Percentiles rank a stretch among this genome's conserved stretches.
Evolutionary conservation across 2,888 invertebrate genomes (phyloP).

Genomic region (Phymatocera aterrima): DNA sequence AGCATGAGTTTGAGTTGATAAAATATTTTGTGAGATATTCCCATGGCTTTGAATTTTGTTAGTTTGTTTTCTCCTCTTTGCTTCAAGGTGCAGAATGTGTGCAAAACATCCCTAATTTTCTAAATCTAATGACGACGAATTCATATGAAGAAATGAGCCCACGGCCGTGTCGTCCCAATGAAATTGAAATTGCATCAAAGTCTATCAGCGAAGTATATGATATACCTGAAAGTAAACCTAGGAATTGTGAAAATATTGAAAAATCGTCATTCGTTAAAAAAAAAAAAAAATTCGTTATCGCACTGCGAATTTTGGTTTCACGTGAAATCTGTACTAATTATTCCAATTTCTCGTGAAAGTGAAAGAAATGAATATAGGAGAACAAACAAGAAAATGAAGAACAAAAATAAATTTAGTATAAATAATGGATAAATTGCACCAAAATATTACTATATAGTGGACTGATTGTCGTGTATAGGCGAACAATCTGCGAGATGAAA

Average conservation of each 20-base stretch:
- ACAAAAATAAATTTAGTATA: constrained; percentile 16
- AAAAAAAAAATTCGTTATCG: background rate
- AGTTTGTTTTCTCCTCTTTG: background rate
- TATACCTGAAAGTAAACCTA: background rate
- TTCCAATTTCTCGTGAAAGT: constrained; percentile 34
- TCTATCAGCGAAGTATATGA: background rate
- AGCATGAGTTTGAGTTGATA: background rate
- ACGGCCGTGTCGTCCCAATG: background rate
- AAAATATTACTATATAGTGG: constrained; percentile 12
- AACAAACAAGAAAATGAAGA: background rate
- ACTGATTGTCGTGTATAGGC: constrained; percentile 27
- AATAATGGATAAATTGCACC: constrained; percentile 18
- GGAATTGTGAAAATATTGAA: background rate
- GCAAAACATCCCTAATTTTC: background rate
- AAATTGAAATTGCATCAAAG: background rate
- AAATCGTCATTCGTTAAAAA: background rate
- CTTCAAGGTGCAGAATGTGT: constrained; percentile 7
- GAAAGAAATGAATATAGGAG: background rate
- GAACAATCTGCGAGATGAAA: constrained; percentile 34
- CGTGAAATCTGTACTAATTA: background rate
- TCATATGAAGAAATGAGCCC: too few relatives aligned
- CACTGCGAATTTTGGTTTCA: constrained; percentile 7
- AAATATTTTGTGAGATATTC: background rate
- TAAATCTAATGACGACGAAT: background rate
- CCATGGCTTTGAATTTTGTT: background rate